Evolutionary conservation across 1,140 invertebrate genomes (phyloP).

Genomic region (Heliconius hewitsoni): DNA sequence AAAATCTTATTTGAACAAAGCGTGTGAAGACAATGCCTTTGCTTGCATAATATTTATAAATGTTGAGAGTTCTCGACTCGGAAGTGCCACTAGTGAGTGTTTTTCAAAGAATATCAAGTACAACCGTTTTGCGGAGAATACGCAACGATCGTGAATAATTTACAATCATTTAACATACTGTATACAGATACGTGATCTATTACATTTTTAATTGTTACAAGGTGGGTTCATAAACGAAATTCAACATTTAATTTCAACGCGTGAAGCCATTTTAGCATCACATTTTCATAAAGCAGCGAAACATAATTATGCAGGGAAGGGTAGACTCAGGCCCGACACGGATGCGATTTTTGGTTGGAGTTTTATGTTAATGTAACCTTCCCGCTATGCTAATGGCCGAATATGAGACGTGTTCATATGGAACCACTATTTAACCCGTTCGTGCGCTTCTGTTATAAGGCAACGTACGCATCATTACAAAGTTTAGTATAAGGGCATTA

Average conservation of each 20-base stretch:
- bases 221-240: conserved; percentile 33
- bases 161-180: not conserved
- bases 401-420: conserved; percentile 53
- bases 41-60: conserved; percentile 27
- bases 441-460: conserved; percentile 36
- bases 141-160: not conserved
- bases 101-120: conserved; percentile 24
- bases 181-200: conserved; percentile 2
- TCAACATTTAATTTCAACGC: conserved; percentile 49
- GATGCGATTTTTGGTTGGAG: conserved; percentile 61
- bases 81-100: conserved; percentile 22
- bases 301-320: conserved; percentile 61
- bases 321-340: conserved; percentile 41
- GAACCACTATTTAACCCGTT: conserved; percentile 52
- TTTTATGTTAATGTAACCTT: conserved; percentile 69
- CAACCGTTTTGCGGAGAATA: conserved; percentile 1
- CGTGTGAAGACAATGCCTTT: conserved; percentile 14
- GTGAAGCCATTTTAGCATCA: conserved; percentile 58
- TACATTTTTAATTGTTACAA: conserved; percentile 38
- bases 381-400: conserved; percentile 61
- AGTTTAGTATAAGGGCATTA: conserved; percentile 41
- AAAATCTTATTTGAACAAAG: conserved; percentile 24
- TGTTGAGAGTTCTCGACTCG: conserved; percentile 19
- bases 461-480: conserved; percentile 44
- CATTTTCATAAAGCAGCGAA: conserved; percentile 67